Conservation (phyloP, 2,888 invertebrate genomes). For the Catocala nupta region DNA sequence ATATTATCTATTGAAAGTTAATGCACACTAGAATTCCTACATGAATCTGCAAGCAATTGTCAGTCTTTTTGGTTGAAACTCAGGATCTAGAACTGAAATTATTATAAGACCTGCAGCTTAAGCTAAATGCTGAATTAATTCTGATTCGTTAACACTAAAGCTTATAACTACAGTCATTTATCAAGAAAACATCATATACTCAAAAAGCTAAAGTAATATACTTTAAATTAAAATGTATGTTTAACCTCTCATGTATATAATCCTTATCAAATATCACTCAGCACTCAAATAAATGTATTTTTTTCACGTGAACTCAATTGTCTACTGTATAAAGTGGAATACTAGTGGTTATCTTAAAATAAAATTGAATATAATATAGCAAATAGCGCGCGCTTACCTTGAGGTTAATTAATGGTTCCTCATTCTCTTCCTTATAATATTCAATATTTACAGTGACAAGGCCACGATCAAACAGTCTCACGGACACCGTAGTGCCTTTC, state of each 20-base stretch:
- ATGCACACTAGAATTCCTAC: too few relatives aligned
- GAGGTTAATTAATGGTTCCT: slow-evolving; percentile 91
- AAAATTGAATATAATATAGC: slow-evolving; percentile 27
- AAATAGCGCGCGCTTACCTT: slow-evolving; percentile 87
- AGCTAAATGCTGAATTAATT: too few relatives aligned
- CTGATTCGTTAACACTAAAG: too few relatives aligned
- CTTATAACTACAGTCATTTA: too few relatives aligned
- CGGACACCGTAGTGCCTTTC: slow-evolving; percentile 90
- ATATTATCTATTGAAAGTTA: too few relatives aligned
- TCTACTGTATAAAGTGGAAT: slow-evolving; percentile 5
- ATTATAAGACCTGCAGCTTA: too few relatives aligned
- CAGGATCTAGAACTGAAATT: too few relatives aligned
- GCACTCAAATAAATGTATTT: neutral
- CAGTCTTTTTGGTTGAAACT: too few relatives aligned
- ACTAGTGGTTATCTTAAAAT: slow-evolving; percentile 36
- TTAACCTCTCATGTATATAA: neutral
- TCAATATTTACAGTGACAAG: slow-evolving; percentile 94
- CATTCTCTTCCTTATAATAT: slow-evolving; percentile 92
- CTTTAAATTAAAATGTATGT: neutral
- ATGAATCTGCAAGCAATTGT: too few relatives aligned
- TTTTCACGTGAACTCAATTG: slow-evolving; percentile 4
- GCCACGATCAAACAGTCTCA: slow-evolving; percentile 92
- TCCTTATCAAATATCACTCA: slow-evolving; percentile 15
- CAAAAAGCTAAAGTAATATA: too few relatives aligned
- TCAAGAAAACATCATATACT: too few relatives aligned